These are phyloP conservation scores for Tortrix viridana DNA, from an alignment of 2,888 invertebrate genomes.

Conservation along the genomic window DNA sequence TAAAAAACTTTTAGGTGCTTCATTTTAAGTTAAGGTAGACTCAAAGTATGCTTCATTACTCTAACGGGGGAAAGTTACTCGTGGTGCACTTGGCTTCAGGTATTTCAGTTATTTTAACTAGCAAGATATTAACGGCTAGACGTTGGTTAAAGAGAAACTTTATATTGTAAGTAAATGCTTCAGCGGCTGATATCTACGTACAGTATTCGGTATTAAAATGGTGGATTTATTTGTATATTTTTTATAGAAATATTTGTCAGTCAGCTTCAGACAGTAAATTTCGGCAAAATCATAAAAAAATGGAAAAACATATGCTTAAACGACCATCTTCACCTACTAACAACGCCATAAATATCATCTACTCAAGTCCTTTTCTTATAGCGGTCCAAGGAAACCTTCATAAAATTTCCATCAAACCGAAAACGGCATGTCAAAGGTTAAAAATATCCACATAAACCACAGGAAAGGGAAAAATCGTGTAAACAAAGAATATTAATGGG, in stretches of 20 bases:
- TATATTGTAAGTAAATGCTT: no score
- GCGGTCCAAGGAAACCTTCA: constrained; percentile 38
- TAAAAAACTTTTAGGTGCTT: constrained; percentile 1
- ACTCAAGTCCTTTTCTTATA: constrained; percentile 10
- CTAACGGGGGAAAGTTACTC: not conserved
- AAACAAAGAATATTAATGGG: constrained; percentile 44
- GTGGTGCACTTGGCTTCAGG: constrained; percentile 1
- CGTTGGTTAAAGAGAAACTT: constrained; percentile 6
- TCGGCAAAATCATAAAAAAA: no score
- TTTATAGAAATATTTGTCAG: no score
- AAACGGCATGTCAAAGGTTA: constrained; percentile 44
- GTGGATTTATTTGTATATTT: no score
- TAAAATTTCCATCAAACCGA: constrained; percentile 44
- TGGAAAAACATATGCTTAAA: not conserved
- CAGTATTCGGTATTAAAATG: no score
- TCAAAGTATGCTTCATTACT: constrained; percentile 7
- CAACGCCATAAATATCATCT: constrained; percentile 10
- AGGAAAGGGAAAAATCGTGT: constrained; percentile 36
- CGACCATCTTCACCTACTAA: constrained; percentile 19
- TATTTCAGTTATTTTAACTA: constrained; percentile 3
- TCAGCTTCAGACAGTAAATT: no score
- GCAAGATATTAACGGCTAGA: constrained; percentile 4
- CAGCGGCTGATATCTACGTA: no score
- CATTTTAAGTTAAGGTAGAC: constrained; percentile 1
- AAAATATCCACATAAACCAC: constrained; percentile 45